Conservation (phyloP, 2,888 invertebrate genomes). For the Azorinus chamasolen region DNA sequence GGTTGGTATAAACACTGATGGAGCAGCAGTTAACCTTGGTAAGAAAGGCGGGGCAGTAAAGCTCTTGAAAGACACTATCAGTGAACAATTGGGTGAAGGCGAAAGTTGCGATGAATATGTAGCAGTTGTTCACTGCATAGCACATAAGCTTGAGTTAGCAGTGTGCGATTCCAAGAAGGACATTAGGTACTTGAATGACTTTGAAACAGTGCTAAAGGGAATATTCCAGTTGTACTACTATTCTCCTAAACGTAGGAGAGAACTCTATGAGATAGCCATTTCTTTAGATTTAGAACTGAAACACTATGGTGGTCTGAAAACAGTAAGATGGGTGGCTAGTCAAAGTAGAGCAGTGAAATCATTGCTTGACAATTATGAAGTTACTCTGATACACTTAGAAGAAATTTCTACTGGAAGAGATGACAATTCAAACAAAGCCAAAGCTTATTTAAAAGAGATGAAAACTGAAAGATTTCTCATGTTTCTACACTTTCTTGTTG, state of each 20-base stretch:
- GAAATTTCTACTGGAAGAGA: slow-evolving; percentile 26
- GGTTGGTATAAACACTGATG: slow-evolving; percentile 46
- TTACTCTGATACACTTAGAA: slow-evolving; percentile 35
- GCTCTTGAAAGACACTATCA: slow-evolving; percentile 25
- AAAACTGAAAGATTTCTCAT: slow-evolving; percentile 24
- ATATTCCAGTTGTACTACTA: slow-evolving; percentile 43
- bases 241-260: slow-evolving; percentile 41
- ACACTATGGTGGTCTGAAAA: slow-evolving; percentile 39
- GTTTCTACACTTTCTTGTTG: slow-evolving; percentile 27
- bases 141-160: slow-evolving; percentile 45
- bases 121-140: slow-evolving; percentile 26
- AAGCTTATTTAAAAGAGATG: slow-evolving; percentile 13
- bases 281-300: slow-evolving; percentile 29
- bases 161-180: slow-evolving; percentile 44
- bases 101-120: slow-evolving; percentile 18
- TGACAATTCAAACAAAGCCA: slow-evolving; percentile 16
- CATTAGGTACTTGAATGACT: slow-evolving; percentile 25
- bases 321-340: slow-evolving; percentile 42
- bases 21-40: slow-evolving; percentile 43
- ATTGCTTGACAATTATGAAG: slow-evolving; percentile 35
- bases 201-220: slow-evolving; percentile 42
- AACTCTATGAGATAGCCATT: slow-evolving; percentile 34
- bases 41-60: slow-evolving; percentile 44
- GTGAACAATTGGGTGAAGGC: slow-evolving; percentile 12
- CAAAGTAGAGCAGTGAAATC: slow-evolving; percentile 43